A percentile compares a stretch with the other conserved stretches of the same genome.
phyloP scores from a whole-genome alignment of 2,113 vertebrate genomes.

The Tamias sibiricus region DNA sequence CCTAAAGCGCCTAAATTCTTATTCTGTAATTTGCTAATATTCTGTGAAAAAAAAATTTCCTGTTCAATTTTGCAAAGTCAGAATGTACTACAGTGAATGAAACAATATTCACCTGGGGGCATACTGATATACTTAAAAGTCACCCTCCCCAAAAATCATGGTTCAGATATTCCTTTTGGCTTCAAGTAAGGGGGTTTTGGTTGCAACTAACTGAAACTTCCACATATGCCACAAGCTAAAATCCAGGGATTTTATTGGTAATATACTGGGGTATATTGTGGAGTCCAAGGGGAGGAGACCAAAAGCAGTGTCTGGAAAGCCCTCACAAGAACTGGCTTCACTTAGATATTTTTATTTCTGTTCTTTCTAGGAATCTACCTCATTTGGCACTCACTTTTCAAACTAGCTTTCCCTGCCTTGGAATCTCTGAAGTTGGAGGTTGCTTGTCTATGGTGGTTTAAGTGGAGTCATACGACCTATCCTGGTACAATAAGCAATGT shows the following conservation, averaged over 20 bases:
- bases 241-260: background rate
- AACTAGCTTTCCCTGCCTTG: background rate
- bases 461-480: background rate
- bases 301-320: background rate
- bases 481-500: background rate
- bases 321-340: background rate
- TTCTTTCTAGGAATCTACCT: background rate
- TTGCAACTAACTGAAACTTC: background rate
- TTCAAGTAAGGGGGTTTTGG: background rate
- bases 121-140: background rate
- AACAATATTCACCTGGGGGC: background rate
- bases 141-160: background rate
- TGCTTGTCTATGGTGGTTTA: background rate
- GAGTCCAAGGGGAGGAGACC: background rate
- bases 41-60: conserved; percentile 37
- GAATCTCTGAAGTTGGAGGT: background rate
- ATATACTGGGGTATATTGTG: background rate
- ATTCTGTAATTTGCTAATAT: conserved; percentile 15
- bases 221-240: background rate
- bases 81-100: background rate
- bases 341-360: background rate
- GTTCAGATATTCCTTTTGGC: background rate
- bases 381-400: background rate
- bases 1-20: conserved; percentile 1
- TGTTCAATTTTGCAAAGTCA: background rate